Evolutionary conservation across 92 coral and sea anemone genomes (phyloP).

Genomic region (Muricea muricata): DNA sequence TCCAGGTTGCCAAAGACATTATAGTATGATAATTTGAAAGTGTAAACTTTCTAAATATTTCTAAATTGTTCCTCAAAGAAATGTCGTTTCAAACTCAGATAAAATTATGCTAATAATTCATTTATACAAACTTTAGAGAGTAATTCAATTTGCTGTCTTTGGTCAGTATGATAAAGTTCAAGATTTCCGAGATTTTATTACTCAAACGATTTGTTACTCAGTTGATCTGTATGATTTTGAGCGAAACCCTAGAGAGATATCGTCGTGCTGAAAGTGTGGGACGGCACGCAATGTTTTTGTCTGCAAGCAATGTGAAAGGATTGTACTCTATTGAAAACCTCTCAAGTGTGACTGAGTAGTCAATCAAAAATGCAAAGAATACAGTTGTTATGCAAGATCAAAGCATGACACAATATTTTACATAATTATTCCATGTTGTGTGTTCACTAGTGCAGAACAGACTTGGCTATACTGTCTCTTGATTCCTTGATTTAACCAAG

Average conservation of each 20-base stretch:
- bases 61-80: no score
- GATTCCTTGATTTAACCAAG: neutral
- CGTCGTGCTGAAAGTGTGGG: neutral
- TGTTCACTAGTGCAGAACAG: slow-evolving; percentile 41
- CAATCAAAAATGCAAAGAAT: slow-evolving; percentile 6
- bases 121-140: neutral
- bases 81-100: no score
- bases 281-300: neutral
- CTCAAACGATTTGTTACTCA: no score
- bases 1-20: no score
- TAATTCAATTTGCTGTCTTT: no score
- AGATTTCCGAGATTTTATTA: no score
- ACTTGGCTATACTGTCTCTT: neutral
- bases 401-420: slow-evolving; percentile 49
- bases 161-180: no score
- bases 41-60: no score
- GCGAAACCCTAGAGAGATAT: no score
- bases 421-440: slow-evolving; percentile 39
- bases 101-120: neutral
- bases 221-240: no score
- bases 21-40: no score
- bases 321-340: slow-evolving; percentile 18
- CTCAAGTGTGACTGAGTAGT: slow-evolving; percentile 32
- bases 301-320: neutral
- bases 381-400: slow-evolving; percentile 17